phyloP scores from a whole-genome alignment of 2,797 vertebrate species.

The Smutsia gigantea region DNA sequence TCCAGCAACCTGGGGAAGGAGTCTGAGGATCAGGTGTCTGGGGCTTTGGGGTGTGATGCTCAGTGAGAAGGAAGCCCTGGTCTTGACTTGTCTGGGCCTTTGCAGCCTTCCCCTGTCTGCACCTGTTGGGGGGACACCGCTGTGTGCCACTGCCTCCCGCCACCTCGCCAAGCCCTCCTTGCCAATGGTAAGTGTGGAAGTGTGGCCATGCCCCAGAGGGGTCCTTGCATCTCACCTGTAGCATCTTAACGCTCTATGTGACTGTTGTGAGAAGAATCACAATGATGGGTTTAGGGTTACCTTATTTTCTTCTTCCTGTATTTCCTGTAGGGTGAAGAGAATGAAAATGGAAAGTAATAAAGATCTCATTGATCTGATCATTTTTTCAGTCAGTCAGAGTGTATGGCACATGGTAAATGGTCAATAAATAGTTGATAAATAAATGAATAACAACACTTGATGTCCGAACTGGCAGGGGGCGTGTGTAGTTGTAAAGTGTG shows the following conservation, averaged over 20 bases:
- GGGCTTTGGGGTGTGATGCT: not conserved
- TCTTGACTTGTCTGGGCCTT: not conserved
- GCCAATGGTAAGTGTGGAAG: not conserved
- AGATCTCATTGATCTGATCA: not conserved
- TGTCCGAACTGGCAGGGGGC: not conserved
- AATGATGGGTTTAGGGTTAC: not conserved
- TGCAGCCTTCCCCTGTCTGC: fast-evolving
- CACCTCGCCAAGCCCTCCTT: not conserved
- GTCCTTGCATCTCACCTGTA: not conserved
- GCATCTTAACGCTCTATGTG: not conserved
- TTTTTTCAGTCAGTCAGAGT: not conserved
- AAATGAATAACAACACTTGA: not conserved
- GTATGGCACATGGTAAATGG: not conserved
- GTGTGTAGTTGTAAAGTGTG: not conserved
- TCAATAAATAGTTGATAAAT: not conserved
- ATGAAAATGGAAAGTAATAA: not conserved
- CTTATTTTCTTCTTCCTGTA: not conserved
- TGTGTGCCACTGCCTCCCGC: fast-evolving
- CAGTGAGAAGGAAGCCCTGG: not conserved
- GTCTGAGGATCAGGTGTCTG: not conserved
- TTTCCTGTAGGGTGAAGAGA: not conserved
- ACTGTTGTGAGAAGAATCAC: not conserved
- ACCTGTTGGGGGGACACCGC: too few species aligned
- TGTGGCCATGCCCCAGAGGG: not conserved
- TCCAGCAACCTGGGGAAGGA: not conserved